A percentile compares a stretch with the other conserved stretches of the same genome.
phyloP scores from a whole-genome alignment of 2,888 invertebrate species.

The Stenolophus ochropezus region DNA sequence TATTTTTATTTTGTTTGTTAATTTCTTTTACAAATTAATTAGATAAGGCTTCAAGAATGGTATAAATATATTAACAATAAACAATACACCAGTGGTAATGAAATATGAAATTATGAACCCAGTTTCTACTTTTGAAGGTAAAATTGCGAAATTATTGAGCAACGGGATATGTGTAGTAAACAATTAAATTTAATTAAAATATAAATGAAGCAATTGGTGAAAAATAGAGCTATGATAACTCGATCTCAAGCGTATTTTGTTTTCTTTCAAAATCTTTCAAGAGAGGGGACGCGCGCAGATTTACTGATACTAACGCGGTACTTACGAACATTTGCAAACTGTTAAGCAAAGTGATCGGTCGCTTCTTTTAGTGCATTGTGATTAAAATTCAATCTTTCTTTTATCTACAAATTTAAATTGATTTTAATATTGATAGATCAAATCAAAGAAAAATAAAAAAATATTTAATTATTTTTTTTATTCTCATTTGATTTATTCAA shows the following conservation, averaged over 20 bases:
- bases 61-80: conserved; percentile 40
- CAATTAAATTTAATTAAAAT: conserved; percentile 37
- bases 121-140: conserved; percentile 32
- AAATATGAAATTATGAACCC: conserved; percentile 10
- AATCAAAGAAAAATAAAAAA: neutral
- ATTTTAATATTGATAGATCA: neutral
- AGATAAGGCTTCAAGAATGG: conserved; percentile 5
- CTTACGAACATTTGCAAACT: conserved; percentile 51
- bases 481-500: neutral
- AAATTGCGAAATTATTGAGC: conserved; percentile 21
- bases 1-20: conserved; percentile 29
- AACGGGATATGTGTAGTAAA: conserved; percentile 41
- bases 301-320: conserved; percentile 34
- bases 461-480: neutral
- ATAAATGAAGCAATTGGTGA: conserved; percentile 11
- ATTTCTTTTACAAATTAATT: conserved; percentile 21
- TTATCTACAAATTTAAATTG: conserved; percentile 6
- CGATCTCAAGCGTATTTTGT: conserved; percentile 14
- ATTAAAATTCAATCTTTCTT: neutral
- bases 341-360: conserved; percentile 36
- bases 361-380: conserved; percentile 17
- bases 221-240: conserved; percentile 20
- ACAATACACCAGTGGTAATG: conserved; percentile 12
- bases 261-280: conserved; percentile 24
- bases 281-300: conserved; percentile 14